Evolutionary conservation across 1,140 invertebrate species (phyloP), one percentile per base, ranked within the genome.

Genomic region (Macrostomum lignano): DNA sequence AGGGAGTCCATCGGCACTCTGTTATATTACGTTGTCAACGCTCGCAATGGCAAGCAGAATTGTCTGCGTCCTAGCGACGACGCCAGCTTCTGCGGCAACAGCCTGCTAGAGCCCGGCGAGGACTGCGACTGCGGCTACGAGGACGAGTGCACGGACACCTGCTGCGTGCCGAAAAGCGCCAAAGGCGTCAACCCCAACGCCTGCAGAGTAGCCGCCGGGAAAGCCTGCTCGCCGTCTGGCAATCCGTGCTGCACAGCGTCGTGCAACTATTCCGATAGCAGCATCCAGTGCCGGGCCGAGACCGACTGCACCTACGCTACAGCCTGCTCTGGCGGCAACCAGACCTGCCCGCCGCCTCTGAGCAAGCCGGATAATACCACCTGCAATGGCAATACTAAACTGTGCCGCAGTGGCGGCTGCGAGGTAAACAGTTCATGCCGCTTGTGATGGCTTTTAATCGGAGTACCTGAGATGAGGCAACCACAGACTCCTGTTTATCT

Each of bases 51-150:
- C n/a, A n/a, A 3, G 14, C 14, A 19, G 4, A 33, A 33, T 21
- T 33, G 32, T 28, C 31, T 29, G 13, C 57, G n/a, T n/a, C n/a
- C 63, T 62, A 74, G 70, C 17, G 76, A 73, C 33, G 72, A 71
- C 36, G 81, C 77, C 37, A 77, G 86, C 17, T 96, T 94, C 65
- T 98, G 88, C 61, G 88, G 88, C 10, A 98, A 98, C 55, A 86
- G 88, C 60, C 91, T 96, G 46, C 79, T 88, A 1, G 88, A 98
- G 56, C 72, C 71, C 20, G 81, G 76, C 9, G 88, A 98, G 56
- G 75, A 96, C 58, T 98, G 88, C 49, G 88, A 98, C 56, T 98
- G 88, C 52, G 88, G 88, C 15, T 98, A 86, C 51, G 66, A 68
- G 14, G 67, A 67, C 37, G 79, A 93, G 44, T 35, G 47, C 7